Evolutionary conservation across 2,113 vertebrate species (phyloP).

Genomic region (Otolemur garnettii): DNA sequence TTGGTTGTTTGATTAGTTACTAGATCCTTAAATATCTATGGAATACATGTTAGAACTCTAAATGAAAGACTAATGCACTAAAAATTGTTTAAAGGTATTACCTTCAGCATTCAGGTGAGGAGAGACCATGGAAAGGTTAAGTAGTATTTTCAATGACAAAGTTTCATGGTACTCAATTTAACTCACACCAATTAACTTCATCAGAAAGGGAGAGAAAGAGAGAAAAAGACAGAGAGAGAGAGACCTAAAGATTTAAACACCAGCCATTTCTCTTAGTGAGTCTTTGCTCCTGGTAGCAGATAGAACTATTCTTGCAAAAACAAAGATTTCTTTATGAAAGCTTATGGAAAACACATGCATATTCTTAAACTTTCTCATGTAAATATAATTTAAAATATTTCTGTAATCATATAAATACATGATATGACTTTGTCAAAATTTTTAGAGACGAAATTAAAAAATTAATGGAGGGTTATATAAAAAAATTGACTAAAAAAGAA

Average conservation of each 20-base stretch:
- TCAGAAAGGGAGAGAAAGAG: background rate
- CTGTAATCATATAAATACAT: background rate
- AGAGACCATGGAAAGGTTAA: background rate
- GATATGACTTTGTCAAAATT: background rate
- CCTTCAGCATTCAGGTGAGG: background rate
- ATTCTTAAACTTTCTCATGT: background rate
- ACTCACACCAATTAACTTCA: background rate
- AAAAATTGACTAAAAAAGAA: background rate
- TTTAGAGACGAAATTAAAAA: background rate
- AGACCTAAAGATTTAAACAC: background rate
- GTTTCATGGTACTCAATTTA: background rate
- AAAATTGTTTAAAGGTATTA: background rate
- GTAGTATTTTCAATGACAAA: background rate
- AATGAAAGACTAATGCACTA: background rate
- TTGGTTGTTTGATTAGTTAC: background rate
- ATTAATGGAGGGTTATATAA: background rate
- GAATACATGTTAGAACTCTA: background rate
- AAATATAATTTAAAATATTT: slow-evolving; percentile 12
- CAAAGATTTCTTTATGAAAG: background rate
- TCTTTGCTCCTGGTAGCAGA: background rate
- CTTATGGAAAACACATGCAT: background rate
- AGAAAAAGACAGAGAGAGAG: background rate
- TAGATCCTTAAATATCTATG: background rate
- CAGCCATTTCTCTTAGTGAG: background rate
- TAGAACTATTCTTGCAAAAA: background rate